These are phyloP conservation scores for Nowickia ferox DNA, from an alignment of 2,888 invertebrate genomes.

Conservation along the genomic window DNA sequence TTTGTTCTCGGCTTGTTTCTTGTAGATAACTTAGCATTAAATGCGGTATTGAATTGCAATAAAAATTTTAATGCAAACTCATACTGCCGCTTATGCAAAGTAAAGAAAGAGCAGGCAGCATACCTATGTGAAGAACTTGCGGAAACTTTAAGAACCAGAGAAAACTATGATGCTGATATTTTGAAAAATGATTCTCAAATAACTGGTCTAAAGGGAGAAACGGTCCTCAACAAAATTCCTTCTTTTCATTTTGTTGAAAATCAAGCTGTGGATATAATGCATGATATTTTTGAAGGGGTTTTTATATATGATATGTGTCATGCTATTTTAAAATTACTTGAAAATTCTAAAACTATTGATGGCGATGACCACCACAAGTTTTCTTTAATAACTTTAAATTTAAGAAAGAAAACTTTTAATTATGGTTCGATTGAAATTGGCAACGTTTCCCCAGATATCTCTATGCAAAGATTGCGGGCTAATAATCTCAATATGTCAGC, in stretches of 20 bases:
- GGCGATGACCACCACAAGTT: constrained; percentile 3
- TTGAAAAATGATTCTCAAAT: neutral
- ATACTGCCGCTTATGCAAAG: constrained; percentile 15
- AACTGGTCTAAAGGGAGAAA: constrained; percentile 6
- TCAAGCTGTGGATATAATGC: constrained; percentile 13
- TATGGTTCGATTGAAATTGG: constrained; percentile 22
- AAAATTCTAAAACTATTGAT: neutral
- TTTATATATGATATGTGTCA: constrained; percentile 22
- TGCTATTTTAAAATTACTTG: constrained; percentile 1
- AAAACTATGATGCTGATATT: constrained; percentile 3
- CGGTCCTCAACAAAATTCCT: constrained; percentile 7
- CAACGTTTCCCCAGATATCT: neutral
- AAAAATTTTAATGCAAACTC: constrained; percentile 19
- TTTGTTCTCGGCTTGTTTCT: constrained; percentile 6
- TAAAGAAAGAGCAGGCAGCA: constrained; percentile 1
- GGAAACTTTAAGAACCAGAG: constrained; percentile 13
- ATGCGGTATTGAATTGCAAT: constrained; percentile 12
- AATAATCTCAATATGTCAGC: constrained; percentile 30
- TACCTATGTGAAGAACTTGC: neutral
- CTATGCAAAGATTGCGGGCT: constrained; percentile 1
- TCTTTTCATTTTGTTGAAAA: constrained; percentile 13
- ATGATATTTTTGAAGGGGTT: constrained; percentile 22
- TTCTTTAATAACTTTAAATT: constrained; percentile 17
- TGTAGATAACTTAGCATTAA: constrained; percentile 16
- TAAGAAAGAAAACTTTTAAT: constrained; percentile 31